Evolutionary conservation across 2,113 vertebrate genomes (phyloP).

Genomic region (Oryzias celebensis): DNA sequence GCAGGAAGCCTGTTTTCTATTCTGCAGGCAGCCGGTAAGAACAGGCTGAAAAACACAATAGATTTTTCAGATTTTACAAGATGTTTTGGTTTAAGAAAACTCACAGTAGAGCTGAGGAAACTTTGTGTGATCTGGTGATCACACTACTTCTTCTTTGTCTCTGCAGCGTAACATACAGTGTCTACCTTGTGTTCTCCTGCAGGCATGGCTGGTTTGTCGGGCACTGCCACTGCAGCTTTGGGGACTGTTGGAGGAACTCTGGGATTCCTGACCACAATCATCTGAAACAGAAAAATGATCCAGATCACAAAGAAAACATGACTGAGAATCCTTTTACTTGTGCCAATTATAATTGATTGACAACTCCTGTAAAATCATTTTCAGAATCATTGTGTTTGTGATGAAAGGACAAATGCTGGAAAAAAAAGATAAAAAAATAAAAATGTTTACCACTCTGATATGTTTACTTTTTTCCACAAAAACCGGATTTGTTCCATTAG

Average conservation of each 20-base stretch:
- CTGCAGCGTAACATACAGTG: fast-evolving
- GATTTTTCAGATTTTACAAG: too few species aligned
- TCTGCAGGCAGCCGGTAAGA: constrained; percentile 47
- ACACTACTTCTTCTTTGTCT: neutral
- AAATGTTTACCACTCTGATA: too few species aligned
- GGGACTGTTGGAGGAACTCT: neutral
- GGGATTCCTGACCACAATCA: neutral
- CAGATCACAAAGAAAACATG: neutral
- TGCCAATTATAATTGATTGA: neutral
- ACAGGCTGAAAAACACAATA: neutral
- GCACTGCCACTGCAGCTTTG: neutral
- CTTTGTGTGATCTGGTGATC: too few species aligned
- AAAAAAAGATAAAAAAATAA: too few species aligned
- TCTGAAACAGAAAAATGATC: neutral
- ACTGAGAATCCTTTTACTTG: neutral
- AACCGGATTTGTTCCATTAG: too few species aligned
- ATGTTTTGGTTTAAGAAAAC: too few species aligned
- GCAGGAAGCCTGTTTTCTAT: constrained; percentile 43
- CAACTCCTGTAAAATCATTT: too few species aligned
- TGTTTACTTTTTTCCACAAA: too few species aligned
- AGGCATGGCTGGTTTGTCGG: constrained; percentile 32
- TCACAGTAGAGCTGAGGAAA: too few species aligned
- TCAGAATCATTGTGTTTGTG: too few species aligned
- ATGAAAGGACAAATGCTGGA: too few species aligned
- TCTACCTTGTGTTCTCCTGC: neutral